These are phyloP conservation scores for Anadara kagoshimensis DNA, from an alignment of 1,140 invertebrate genomes.

Conservation along the genomic window DNA sequence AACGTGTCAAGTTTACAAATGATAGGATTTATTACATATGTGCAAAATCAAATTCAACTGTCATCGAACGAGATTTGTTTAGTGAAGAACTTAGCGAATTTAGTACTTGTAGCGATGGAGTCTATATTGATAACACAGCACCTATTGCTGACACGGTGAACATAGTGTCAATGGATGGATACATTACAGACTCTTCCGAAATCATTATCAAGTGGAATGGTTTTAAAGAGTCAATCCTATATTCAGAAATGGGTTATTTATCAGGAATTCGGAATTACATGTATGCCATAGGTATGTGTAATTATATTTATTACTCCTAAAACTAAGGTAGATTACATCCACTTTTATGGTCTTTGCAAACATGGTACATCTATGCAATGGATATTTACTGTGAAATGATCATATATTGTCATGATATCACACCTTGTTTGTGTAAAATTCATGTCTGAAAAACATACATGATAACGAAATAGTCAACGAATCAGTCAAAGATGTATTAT, in stretches of 20 bases:
- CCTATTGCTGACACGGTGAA: conserved; percentile 35
- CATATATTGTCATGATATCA: too few species aligned
- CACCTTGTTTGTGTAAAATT: too few species aligned
- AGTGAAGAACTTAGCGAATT: conserved; percentile 22
- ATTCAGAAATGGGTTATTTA: background rate
- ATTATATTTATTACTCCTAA: background rate
- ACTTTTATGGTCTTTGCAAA: too few species aligned
- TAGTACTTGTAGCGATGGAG: conserved; percentile 43
- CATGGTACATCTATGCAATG: too few species aligned
- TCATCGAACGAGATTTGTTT: conserved; percentile 5
- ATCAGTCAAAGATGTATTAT: too few species aligned
- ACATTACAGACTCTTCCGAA: conserved; percentile 18
- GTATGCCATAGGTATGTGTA: conserved; percentile 30
- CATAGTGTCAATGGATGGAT: conserved; percentile 39
- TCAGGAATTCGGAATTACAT: conserved; percentile 30
- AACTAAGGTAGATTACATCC: too few species aligned
- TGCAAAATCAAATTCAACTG: conserved; percentile 21
- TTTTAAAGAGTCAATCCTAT: conserved; percentile 35
- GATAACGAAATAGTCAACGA: too few species aligned
- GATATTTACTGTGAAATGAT: too few species aligned
- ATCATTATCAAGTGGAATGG: conserved; percentile 39
- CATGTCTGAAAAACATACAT: too few species aligned
- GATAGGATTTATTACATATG: conserved; percentile 26
- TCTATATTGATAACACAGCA: conserved; percentile 40
- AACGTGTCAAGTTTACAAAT: background rate